A percentile compares a stretch with the other conserved stretches of the same genome.
Evolutionary conservation across 2,113 vertebrate species (phyloP).

Genomic region (Cricetomys ansorgei): DNA sequence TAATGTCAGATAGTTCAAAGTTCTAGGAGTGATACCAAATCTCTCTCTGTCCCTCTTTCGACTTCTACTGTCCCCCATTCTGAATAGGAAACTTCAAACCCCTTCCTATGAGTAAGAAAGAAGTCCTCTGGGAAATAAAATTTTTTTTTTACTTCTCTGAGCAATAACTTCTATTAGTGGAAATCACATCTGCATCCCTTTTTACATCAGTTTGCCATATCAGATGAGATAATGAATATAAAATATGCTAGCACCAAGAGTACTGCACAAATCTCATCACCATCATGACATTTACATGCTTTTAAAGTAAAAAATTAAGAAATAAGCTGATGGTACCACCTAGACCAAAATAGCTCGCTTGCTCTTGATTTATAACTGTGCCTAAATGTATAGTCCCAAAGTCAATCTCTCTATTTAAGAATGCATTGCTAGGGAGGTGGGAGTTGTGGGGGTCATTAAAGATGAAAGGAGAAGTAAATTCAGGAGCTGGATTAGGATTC

Average conservation of each 20-base stretch:
- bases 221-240: slow-evolving; percentile 56
- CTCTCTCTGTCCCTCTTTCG: neutral
- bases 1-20: neutral
- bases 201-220: neutral
- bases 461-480: slow-evolving; percentile 3
- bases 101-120: neutral
- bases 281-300: neutral
- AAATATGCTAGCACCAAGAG: slow-evolving; percentile 40
- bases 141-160: slow-evolving; percentile 17
- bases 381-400: neutral
- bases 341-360: slow-evolving; percentile 52
- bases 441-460: neutral
- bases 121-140: neutral
- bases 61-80: neutral
- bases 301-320: slow-evolving; percentile 51
- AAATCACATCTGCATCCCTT: slow-evolving; percentile 38
- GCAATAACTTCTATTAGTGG: slow-evolving; percentile 5
- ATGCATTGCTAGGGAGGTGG: neutral
- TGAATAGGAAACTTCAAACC: neutral
- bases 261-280: slow-evolving; percentile 16
- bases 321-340: slow-evolving; percentile 19
- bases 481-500: neutral
- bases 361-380: slow-evolving; percentile 21
- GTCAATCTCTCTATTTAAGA: slow-evolving; percentile 34
- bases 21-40: neutral